Conservation (phyloP, 1,140 invertebrate genomes). For the Dolichoris vasculosae region DNA sequence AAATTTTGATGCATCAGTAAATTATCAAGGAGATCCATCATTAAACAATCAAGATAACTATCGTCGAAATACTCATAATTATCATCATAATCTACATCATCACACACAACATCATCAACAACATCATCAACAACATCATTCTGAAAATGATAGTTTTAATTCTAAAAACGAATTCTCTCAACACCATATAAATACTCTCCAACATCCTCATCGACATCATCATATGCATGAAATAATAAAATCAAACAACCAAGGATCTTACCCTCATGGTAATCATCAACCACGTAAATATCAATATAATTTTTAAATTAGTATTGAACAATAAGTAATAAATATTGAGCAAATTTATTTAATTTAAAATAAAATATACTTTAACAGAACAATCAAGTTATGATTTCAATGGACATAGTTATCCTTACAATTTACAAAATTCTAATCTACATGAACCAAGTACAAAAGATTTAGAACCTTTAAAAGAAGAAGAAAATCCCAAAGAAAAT, state of each 20-base stretch:
- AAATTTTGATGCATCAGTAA: not conserved
- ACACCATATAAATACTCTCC: not conserved
- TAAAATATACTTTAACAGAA: not conserved
- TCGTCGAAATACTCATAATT: constrained; percentile 35
- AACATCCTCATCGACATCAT: constrained; percentile 29
- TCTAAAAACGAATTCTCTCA: constrained; percentile 3
- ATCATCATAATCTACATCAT: constrained; percentile 31
- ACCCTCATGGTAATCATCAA: not conserved
- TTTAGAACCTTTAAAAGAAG: not conserved
- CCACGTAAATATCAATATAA: constrained; percentile 14
- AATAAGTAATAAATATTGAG: not conserved
- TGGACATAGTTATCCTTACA: constrained; percentile 38
- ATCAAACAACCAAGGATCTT: not conserved
- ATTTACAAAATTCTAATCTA: not conserved
- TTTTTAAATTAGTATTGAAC: not conserved
- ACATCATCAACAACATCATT: not conserved
- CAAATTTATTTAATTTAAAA: not conserved
- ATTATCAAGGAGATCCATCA: not conserved
- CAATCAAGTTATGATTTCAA: constrained; percentile 3
- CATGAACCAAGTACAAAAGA: not conserved
- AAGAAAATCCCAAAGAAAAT: not conserved
- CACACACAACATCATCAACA: not conserved
- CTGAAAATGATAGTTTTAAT: not conserved
- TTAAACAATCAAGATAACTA: not conserved
- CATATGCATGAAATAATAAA: not conserved